Evolutionary conservation across 2,113 vertebrate genomes (phyloP).

Genomic region (Datnioides undecimradiatus): DNA sequence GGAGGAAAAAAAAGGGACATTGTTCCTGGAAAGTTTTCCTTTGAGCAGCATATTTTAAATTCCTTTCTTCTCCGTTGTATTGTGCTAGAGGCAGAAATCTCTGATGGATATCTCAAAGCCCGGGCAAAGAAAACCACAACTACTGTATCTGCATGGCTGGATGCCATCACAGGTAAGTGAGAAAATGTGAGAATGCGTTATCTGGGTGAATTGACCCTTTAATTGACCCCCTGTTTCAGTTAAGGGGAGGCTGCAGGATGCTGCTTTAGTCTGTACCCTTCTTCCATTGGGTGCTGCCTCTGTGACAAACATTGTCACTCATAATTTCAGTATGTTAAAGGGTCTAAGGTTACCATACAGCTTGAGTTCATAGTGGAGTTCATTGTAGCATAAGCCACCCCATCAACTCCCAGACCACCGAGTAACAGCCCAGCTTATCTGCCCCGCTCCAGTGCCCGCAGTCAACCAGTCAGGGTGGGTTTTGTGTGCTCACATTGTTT

Average conservation of each 20-base stretch:
- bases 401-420: slow-evolving; percentile 56
- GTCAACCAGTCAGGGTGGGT: slow-evolving; percentile 75
- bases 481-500: slow-evolving; percentile 79
- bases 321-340: neutral
- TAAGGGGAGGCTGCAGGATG: neutral
- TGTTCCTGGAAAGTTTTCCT: neutral
- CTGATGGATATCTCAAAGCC: neutral
- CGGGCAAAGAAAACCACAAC: neutral
- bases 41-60: slow-evolving; percentile 8
- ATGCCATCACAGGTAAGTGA: neutral
- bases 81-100: neutral
- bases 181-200: neutral
- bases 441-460: slow-evolving; percentile 60
- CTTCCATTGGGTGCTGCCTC: neutral
- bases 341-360: slow-evolving; percentile 3
- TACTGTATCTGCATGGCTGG: neutral
- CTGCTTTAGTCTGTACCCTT: neutral
- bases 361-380: slow-evolving; percentile 32
- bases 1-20: neutral
- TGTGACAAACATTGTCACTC: neutral
- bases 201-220: neutral
- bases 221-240: neutral
- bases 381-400: slow-evolving; percentile 52
- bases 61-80: neutral
- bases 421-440: slow-evolving; percentile 67